phyloP scores from a whole-genome alignment of 2,797 vertebrate species.

The Myotis myotis region DNA sequence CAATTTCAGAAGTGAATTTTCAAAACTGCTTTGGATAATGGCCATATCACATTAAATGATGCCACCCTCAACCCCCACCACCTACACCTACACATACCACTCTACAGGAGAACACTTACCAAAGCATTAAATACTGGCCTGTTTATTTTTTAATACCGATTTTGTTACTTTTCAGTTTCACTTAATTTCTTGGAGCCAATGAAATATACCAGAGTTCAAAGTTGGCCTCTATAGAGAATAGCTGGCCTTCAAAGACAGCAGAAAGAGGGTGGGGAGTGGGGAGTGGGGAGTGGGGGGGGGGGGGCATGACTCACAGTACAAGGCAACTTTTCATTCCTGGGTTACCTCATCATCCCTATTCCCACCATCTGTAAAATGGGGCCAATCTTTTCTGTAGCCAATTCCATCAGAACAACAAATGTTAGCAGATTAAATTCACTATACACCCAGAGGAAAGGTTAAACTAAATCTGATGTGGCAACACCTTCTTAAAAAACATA shows the following conservation, averaged over 20 bases:
- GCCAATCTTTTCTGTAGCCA: neutral
- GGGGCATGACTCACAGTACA: neutral
- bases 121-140: neutral
- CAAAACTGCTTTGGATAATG: conserved; percentile 41
- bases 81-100: neutral
- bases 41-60: neutral
- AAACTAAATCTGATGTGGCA: conserved; percentile 31
- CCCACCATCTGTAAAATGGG: conserved; percentile 28
- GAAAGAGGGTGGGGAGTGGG: neutral
- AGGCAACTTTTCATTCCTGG: conserved; percentile 21
- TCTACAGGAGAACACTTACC: neutral
- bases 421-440: conserved; percentile 31
- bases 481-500: conserved; percentile 5
- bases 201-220: conserved; percentile 33
- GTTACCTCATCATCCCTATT: neutral
- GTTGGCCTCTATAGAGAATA: neutral
- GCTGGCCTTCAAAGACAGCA: conserved; percentile 36
- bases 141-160: conserved; percentile 27
- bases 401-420: conserved; percentile 31
- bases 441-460: neutral
- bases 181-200: conserved; percentile 32
- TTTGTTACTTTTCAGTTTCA: conserved; percentile 41
- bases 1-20: conserved; percentile 29
- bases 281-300: no score
- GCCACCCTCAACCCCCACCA: neutral